phyloP scores from a whole-genome alignment of 2,113 vertebrate genomes.

The Myotis lucifugus region DNA sequence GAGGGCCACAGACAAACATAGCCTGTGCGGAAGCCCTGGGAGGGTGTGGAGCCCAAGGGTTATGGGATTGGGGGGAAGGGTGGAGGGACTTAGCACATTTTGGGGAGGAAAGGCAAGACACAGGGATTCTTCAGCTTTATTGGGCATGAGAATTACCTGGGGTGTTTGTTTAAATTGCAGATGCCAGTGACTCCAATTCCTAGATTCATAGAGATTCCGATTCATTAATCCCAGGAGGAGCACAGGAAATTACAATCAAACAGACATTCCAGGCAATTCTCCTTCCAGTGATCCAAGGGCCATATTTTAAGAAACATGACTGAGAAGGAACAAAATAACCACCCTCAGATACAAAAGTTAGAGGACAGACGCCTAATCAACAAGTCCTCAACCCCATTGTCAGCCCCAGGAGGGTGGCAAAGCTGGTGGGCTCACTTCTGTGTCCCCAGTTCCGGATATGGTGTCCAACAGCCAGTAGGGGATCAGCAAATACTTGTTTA shows the following conservation, averaged over 20 bases:
- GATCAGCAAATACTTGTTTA: neutral
- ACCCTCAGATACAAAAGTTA: neutral
- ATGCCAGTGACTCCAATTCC: neutral
- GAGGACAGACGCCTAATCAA: neutral
- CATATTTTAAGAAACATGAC: neutral
- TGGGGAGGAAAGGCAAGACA: neutral
- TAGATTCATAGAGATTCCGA: neutral
- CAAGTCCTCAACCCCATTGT: too few relatives aligned
- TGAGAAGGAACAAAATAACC: neutral
- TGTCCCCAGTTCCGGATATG: neutral
- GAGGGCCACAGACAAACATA: neutral
- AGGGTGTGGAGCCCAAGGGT: neutral
- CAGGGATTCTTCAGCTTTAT: neutral
- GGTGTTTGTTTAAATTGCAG: neutral
- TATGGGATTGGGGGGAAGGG: neutral
- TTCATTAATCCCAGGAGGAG: slow-evolving; percentile 50
- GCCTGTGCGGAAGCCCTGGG: neutral
- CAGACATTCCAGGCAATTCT: slow-evolving; percentile 14
- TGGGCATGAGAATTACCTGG: neutral
- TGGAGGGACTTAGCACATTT: neutral
- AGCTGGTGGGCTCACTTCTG: neutral
- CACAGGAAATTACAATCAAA: slow-evolving; percentile 26
- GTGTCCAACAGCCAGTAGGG: neutral
- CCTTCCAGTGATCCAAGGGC: neutral
- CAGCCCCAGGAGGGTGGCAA: too few relatives aligned